These are phyloP conservation scores for Rhabdophis nuchalis DNA, from an alignment of 2,797 vertebrate genomes.

Conservation along the genomic window DNA sequence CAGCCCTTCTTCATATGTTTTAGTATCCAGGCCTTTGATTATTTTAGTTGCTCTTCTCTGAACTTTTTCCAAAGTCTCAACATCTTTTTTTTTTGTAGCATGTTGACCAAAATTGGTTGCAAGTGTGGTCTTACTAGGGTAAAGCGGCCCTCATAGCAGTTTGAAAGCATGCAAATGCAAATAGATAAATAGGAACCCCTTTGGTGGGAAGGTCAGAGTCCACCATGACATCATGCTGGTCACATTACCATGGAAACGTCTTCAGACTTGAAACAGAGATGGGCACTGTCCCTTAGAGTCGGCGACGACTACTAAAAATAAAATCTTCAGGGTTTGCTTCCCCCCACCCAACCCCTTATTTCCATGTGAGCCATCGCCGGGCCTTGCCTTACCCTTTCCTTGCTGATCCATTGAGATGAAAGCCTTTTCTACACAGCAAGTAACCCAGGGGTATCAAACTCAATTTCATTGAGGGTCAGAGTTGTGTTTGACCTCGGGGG, in stretches of 20 bases:
- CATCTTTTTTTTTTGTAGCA: too few relatives aligned
- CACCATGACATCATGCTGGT: neutral
- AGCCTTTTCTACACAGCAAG: neutral
- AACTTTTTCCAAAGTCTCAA: too few relatives aligned
- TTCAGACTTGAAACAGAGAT: neutral
- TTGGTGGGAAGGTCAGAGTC: neutral
- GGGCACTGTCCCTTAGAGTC: neutral
- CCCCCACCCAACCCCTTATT: too few relatives aligned
- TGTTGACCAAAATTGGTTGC: too few relatives aligned
- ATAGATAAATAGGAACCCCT: neutral
- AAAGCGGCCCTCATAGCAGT: neutral
- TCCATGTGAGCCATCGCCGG: neutral
- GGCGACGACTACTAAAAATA: accelerated
- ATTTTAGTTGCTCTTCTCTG: too few relatives aligned
- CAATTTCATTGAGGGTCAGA: too few relatives aligned
- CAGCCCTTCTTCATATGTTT: too few relatives aligned
- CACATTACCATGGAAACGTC: neutral
- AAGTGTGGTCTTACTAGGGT: too few relatives aligned
- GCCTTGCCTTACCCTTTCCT: neutral
- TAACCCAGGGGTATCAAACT: too few relatives aligned
- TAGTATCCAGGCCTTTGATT: too few relatives aligned
- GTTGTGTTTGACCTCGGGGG: too few relatives aligned
- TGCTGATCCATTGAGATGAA: accelerated
- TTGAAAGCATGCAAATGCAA: neutral
- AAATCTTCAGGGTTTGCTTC: neutral